These are phyloP conservation scores for Ptilodon capucinus DNA, from an alignment of 2,888 invertebrate genomes.

Conservation along the genomic window DNA sequence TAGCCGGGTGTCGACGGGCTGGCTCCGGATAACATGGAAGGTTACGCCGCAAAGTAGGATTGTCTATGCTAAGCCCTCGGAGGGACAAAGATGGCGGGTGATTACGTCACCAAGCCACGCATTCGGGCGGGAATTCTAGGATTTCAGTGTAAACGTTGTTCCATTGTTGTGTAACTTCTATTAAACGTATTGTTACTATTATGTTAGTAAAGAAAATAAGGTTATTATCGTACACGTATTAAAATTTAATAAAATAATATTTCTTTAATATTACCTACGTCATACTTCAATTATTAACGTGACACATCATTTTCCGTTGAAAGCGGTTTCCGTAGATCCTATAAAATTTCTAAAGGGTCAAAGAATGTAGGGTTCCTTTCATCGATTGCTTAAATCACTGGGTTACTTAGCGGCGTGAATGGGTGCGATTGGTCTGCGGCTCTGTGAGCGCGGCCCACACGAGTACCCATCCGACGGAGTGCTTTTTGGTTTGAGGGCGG, in stretches of 20 bases:
- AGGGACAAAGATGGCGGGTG: slow-evolving; percentile 11
- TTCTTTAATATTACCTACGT: background rate
- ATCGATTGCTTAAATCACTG: slow-evolving; percentile 41
- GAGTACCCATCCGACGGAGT: slow-evolving; percentile 49
- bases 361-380: slow-evolving; percentile 25
- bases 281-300: background rate
- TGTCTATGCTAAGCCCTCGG: slow-evolving; percentile 1
- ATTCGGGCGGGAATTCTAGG: background rate
- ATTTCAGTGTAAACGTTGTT: background rate
- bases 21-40: slow-evolving; percentile 2
- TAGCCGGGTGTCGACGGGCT: background rate
- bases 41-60: slow-evolving; percentile 3
- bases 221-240: too few relatives aligned
- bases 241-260: too few relatives aligned
- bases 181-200: too few relatives aligned
- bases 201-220: too few relatives aligned
- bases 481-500: slow-evolving; percentile 43
- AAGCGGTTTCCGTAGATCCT: background rate
- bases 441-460: slow-evolving; percentile 32
- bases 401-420: slow-evolving; percentile 54
- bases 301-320: background rate
- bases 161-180: background rate
- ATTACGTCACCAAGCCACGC: slow-evolving; percentile 6
- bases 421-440: slow-evolving; percentile 28
- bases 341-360: slow-evolving; percentile 32